Evolutionary conservation across 2,888 invertebrate genomes (phyloP), one percentile per base, ranked within the genome.

Genomic region (Coenonympha glycerion): DNA sequence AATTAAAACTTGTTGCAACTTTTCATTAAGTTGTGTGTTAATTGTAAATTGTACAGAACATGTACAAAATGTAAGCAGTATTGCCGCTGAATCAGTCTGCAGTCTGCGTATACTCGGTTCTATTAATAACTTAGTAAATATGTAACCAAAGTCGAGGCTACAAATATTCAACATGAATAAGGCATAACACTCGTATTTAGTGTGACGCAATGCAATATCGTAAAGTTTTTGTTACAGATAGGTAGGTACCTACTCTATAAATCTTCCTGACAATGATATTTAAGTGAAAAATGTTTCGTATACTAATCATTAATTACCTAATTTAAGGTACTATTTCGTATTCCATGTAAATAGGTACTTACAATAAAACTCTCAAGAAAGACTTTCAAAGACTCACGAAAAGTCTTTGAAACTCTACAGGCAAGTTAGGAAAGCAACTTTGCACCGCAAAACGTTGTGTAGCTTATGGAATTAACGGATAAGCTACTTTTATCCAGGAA

Each of bases 61-160:
- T 41, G 21, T 40, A 40, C 33, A 34, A 49, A 55, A 46, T 30
- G 9, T 52, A 49, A 55, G 55, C 48, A 49, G 45, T 46, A 52
- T 57, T 57, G 59, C 59, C 63, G 65, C 63, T 69, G 65, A 71
- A 64, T 73, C 65, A 69, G 64, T 58, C 59, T 64, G 58, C 59
- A 61, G 60, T 15, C 62, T 65, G 66, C 64, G 42, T 65, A 63
- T 68, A 71, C 71, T 73, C 65, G 63, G 66, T 65, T 62, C 71
- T 79, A 79, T 76, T 71, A 68, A 75, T 79, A 77, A 65, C 72
- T 75, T 63, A 36, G 73, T 67, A 76, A 77, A 78, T 76, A 77
- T 75, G 68, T 76, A 73, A 67, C 72, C 67, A 68, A 78, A 74
- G 69, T 70, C 78, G 76, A 78, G 78, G 78, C 68, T 76, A 71